Evolutionary conservation across 1,140 invertebrate species (phyloP).

Genomic region (Doryteuthis pealeii): DNA sequence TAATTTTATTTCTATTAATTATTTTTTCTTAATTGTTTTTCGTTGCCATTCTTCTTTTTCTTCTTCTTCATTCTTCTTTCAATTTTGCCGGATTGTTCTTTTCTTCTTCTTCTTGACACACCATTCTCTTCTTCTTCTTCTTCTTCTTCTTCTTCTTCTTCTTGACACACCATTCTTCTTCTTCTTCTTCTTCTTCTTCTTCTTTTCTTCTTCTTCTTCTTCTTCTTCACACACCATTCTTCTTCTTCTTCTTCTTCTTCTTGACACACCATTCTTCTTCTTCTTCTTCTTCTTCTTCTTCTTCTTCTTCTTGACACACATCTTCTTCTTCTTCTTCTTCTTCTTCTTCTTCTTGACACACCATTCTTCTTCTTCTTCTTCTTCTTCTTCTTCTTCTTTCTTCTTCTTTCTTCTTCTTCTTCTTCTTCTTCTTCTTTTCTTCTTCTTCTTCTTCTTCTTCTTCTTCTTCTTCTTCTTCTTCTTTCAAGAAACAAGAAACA

Average conservation of each 20-base stretch:
- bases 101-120: no score
- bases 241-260: neutral
- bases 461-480: neutral
- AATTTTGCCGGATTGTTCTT: no score
- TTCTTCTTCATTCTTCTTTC: no score
- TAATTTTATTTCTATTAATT: no score
- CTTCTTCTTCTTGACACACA: neutral
- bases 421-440: neutral
- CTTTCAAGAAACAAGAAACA: no score
- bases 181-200: neutral
- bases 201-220: neutral
- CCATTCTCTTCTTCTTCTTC: neutral
- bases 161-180: constrained; percentile 11
- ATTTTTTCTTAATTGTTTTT: no score
- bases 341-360: neutral
- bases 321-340: neutral
- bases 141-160: constrained; percentile 10
- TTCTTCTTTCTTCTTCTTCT: neutral
- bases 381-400: neutral
- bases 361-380: constrained; percentile 4
- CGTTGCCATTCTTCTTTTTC: no score
- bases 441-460: neutral
- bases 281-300: neutral
- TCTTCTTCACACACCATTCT: no score
- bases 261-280: neutral